Percentiles rank a stretch among this genome's conserved stretches.
Conservation (phyloP, 2,888 invertebrate species). For the Alviniconcha strummeri region DNA sequence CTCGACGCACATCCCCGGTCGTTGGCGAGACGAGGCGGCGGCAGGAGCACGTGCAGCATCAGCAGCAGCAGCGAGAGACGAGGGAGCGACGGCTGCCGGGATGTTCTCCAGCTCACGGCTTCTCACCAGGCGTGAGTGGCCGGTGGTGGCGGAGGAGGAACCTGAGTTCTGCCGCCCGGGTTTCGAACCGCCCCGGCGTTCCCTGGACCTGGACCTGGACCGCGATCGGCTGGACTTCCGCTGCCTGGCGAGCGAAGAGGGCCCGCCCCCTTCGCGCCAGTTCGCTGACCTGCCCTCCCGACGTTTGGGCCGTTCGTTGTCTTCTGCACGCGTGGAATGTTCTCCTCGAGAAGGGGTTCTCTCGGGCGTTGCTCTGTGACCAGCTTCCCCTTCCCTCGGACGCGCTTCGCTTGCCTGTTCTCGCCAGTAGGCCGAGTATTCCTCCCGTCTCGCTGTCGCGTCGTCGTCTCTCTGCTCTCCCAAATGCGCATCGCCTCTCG, state of each 20-base stretch:
- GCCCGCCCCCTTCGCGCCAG: too few relatives aligned
- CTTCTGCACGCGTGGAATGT: not conserved
- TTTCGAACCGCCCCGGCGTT: not conserved
- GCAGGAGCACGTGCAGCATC: too few relatives aligned
- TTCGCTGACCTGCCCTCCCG: too few relatives aligned
- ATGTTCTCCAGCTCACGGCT: constrained; percentile 20
- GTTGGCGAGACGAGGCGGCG: not conserved
- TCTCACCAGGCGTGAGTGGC: not conserved
- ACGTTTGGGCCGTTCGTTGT: not conserved
- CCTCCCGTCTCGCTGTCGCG: too few relatives aligned
- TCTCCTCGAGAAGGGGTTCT: not conserved
- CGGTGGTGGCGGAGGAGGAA: not conserved
- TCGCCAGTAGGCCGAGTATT: too few relatives aligned
- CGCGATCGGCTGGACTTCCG: not conserved
- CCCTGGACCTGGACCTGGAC: constrained; percentile 8
- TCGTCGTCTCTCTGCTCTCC: too few relatives aligned
- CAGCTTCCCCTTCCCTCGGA: not conserved
- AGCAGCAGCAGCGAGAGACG: not conserved
- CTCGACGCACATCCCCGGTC: constrained; percentile 1
- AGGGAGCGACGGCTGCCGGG: constrained; percentile 4
- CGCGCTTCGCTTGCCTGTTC: too few relatives aligned
- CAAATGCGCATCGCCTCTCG: too few relatives aligned
- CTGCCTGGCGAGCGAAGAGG: not conserved
- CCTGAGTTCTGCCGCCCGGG: too few relatives aligned
- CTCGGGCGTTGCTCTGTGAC: not conserved